Percentiles rank a stretch among this genome's conserved stretches.
phyloP scores from a whole-genome alignment of 2,113 vertebrate genomes.

The Hippocampus guttulatus region DNA sequence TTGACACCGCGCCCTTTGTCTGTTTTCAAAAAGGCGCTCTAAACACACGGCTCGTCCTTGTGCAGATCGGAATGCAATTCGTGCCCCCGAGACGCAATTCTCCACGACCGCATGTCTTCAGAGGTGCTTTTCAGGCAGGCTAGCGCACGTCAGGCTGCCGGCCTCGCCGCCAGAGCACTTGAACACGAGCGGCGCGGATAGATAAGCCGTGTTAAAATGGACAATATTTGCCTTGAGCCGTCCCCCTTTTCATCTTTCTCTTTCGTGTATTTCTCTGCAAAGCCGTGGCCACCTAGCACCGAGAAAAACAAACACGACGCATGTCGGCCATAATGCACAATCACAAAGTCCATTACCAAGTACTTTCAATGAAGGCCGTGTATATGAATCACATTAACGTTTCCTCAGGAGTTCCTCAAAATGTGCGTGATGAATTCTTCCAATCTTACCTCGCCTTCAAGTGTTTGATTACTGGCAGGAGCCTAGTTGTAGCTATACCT shows the following conservation, averaged over 20 bases:
- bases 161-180: slow-evolving; percentile 12
- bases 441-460: slow-evolving; percentile 23
- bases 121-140: slow-evolving; percentile 50
- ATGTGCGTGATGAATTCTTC: neutral
- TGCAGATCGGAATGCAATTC: slow-evolving; percentile 49
- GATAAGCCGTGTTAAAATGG: slow-evolving; percentile 41
- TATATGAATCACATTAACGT: neutral
- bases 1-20: slow-evolving; percentile 37
- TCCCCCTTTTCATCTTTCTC: slow-evolving; percentile 18
- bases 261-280: slow-evolving; percentile 12
- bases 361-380: neutral
- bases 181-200: slow-evolving; percentile 43
- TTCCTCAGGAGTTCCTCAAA: neutral
- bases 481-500: slow-evolving; percentile 13
- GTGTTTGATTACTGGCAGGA: slow-evolving; percentile 9
- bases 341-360: slow-evolving; percentile 7
- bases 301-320: neutral
- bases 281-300: neutral
- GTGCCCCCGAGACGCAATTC: slow-evolving; percentile 56
- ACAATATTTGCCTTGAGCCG: slow-evolving; percentile 35
- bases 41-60: slow-evolving; percentile 49
- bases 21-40: slow-evolving; percentile 50
- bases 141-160: slow-evolving; percentile 51
- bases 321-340: slow-evolving; percentile 1
- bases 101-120: slow-evolving; percentile 53